phyloP scores from a whole-genome alignment of 2,888 invertebrate genomes.

The Didymodactylos carnosus region DNA sequence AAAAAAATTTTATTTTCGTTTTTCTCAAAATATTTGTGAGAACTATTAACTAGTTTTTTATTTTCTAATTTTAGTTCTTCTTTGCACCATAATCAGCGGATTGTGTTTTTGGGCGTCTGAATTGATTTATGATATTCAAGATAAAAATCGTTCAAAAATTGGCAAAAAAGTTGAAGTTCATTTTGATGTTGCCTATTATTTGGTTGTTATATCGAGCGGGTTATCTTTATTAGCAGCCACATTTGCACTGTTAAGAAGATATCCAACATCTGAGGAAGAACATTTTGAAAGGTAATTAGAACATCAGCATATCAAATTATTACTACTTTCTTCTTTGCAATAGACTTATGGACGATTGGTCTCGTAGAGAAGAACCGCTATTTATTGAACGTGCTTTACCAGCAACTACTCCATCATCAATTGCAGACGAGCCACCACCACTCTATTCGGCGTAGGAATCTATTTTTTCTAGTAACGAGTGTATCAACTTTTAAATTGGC shows the following conservation, averaged over 20 bases:
- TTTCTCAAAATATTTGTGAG: too few species aligned
- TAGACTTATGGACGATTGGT: slow-evolving; percentile 7
- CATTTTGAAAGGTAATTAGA: slow-evolving; percentile 16
- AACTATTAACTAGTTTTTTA: too few species aligned
- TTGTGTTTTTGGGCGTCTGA: slow-evolving; percentile 51
- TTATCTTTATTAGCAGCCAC: slow-evolving; percentile 49
- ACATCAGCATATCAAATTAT: background rate
- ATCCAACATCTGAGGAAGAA: slow-evolving; percentile 33
- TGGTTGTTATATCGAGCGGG: slow-evolving; percentile 41
- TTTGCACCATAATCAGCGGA: slow-evolving; percentile 32
- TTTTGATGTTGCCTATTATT: slow-evolving; percentile 34
- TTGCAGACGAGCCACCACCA: background rate
- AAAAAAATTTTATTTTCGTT: too few species aligned
- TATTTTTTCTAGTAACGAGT: too few species aligned
- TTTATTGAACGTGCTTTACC: slow-evolving; percentile 11
- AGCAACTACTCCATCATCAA: background rate
- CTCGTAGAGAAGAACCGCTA: slow-evolving; percentile 2
- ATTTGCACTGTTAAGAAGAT: slow-evolving; percentile 42
- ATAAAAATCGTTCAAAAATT: slow-evolving; percentile 39
- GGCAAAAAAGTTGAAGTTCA: slow-evolving; percentile 28
- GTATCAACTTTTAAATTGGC: too few species aligned
- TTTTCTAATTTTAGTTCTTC: background rate
- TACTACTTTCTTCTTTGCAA: background rate
- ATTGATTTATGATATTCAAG: slow-evolving; percentile 42
- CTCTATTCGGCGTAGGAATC: too few species aligned